These are phyloP conservation scores for Coilia nasus DNA, from an alignment of 2,797 vertebrate species.

Conservation along the genomic window DNA sequence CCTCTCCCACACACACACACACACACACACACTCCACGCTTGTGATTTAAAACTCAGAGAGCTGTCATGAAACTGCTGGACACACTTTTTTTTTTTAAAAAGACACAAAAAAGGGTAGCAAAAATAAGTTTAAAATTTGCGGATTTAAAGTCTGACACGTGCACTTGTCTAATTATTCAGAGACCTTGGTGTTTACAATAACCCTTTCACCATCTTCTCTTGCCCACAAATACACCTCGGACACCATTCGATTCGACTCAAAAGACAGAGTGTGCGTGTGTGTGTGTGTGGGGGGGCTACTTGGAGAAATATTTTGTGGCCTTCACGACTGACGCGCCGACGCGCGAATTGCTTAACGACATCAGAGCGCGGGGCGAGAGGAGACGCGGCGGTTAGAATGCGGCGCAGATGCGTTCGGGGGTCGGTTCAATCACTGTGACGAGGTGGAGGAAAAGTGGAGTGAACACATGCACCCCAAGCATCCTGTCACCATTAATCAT, in stretches of 20 bases:
- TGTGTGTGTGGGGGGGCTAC: not conserved
- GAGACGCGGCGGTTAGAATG: not conserved
- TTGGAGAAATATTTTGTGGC: conserved; percentile 5
- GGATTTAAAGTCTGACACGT: not conserved
- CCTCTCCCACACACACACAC: conserved; percentile 4
- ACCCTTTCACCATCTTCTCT: conserved; percentile 58
- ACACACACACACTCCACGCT: not conserved
- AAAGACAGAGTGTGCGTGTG: not conserved
- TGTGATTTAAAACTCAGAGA: conserved; percentile 78
- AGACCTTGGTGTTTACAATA: conserved; percentile 62
- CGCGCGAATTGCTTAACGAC: conserved; percentile 6
- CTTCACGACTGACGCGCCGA: not conserved
- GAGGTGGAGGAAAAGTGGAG: conserved; percentile 40
- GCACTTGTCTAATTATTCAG: not conserved
- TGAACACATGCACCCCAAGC: conserved; percentile 38
- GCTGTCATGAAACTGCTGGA: conserved; percentile 57
- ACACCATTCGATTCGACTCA: conserved; percentile 1
- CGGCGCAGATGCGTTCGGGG: conserved; percentile 23
- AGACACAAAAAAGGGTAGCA: conserved; percentile 33
- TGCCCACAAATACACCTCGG: conserved; percentile 62
- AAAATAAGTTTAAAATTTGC: not conserved
- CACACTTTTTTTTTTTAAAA: conserved; percentile 66
- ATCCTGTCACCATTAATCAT: conserved; percentile 38
- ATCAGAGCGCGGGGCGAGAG: conserved; percentile 1
- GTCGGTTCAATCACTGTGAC: conserved; percentile 16